A percentile compares a stretch with the other conserved stretches of the same genome.
Conservation (phyloP, 2,113 vertebrate genomes). For the Anoplopoma fimbria region DNA sequence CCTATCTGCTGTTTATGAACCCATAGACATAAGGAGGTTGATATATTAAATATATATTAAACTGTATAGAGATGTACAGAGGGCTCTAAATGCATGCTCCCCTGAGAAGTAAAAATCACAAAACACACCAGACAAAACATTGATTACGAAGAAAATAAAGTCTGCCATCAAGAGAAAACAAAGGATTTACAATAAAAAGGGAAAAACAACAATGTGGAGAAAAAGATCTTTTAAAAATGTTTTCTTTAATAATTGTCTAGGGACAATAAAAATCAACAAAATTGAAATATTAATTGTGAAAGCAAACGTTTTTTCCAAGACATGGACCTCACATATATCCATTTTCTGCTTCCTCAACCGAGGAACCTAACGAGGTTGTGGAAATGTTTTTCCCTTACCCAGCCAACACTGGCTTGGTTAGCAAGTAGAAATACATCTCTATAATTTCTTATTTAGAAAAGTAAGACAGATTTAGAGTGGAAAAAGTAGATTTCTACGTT, state of each 20-base stretch:
- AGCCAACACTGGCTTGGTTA: neutral
- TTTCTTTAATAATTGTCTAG: neutral
- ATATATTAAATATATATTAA: neutral
- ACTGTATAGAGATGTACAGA: neutral
- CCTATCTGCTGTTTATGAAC: conserved; percentile 4
- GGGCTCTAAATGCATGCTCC: neutral
- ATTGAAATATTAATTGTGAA: neutral
- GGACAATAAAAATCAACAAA: neutral
- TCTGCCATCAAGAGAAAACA: neutral
- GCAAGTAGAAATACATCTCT: no score
- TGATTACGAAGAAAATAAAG: neutral
- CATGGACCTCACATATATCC: neutral
- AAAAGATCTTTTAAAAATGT: neutral
- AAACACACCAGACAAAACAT: neutral
- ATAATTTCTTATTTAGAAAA: neutral
- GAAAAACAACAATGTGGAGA: neutral
- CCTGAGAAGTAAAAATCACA: neutral
- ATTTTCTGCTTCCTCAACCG: conserved; percentile 6
- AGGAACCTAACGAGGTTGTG: neutral
- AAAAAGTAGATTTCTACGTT: neutral
- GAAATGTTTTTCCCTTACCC: no score
- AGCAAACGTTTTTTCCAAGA: neutral
- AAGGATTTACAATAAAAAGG: neutral
- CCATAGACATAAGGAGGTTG: neutral
- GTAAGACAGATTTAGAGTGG: neutral